Conservation (phyloP, 1,140 invertebrate species). For the Atta colombica region DNA sequence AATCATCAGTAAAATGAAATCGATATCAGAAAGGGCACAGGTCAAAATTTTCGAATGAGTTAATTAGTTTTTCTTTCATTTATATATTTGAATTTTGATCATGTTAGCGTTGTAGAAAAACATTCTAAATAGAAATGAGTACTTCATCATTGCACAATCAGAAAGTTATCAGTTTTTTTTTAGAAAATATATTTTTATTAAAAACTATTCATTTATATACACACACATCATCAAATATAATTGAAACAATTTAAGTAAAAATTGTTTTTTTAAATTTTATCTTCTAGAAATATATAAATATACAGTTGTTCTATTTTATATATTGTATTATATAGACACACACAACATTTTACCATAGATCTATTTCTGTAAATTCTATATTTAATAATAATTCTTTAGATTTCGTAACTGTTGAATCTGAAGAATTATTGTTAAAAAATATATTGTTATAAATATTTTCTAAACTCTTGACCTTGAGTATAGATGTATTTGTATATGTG, state of each 20-base stretch:
- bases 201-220: neutral
- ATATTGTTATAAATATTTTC: too few species aligned
- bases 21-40: neutral
- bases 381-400: too few species aligned
- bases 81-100: neutral
- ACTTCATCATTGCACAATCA: neutral
- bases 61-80: neutral
- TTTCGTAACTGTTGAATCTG: too few species aligned
- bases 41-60: constrained; percentile 17
- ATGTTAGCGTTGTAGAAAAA: neutral
- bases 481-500: too few species aligned
- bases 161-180: neutral
- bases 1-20: constrained; percentile 9
- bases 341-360: too few species aligned
- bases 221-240: neutral
- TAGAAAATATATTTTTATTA: neutral
- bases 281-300: neutral
- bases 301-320: neutral
- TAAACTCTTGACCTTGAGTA: too few species aligned
- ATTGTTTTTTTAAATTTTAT: constrained; percentile 2
- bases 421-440: too few species aligned
- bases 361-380: too few species aligned
- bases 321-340: neutral
- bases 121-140: neutral
- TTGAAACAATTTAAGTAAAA: neutral